A percentile compares a stretch with the other conserved stretches of the same genome.
phyloP scores from a whole-genome alignment of 2,113 vertebrate genomes.

The Chiloscyllium plagiosum region DNA sequence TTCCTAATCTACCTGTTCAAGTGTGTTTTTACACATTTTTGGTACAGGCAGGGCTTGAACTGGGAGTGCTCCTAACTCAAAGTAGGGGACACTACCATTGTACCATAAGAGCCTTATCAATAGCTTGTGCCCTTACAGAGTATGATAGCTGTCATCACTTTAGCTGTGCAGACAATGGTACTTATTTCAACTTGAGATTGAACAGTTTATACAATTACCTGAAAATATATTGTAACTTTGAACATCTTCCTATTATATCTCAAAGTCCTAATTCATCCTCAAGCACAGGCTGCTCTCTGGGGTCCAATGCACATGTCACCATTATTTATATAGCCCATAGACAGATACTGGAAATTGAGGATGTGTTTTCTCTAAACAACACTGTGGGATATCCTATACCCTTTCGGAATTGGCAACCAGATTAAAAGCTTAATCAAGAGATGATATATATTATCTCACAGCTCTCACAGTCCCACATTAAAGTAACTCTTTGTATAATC shows the following conservation, averaged over 20 bases:
- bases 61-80: too few relatives aligned
- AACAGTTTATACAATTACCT: neutral
- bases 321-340: neutral
- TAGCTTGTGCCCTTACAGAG: neutral
- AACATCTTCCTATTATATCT: neutral
- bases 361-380: neutral
- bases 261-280: neutral
- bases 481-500: neutral
- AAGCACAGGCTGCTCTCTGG: too few relatives aligned
- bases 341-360: neutral
- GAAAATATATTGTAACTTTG: neutral
- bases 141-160: neutral
- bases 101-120: too few relatives aligned
- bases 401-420: neutral
- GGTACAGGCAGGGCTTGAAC: too few relatives aligned
- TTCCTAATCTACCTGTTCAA: too few relatives aligned
- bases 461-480: neutral
- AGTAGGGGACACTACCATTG: too few relatives aligned
- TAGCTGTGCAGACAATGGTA: neutral
- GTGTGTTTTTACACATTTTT: too few relatives aligned
- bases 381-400: neutral
- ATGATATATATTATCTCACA: neutral
- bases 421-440: neutral
- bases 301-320: neutral
- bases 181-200: neutral